Percentiles rank a stretch among this genome's conserved stretches.
phyloP scores from a whole-genome alignment of 2,113 vertebrate species.

The Aspiorhynchus laticeps region DNA sequence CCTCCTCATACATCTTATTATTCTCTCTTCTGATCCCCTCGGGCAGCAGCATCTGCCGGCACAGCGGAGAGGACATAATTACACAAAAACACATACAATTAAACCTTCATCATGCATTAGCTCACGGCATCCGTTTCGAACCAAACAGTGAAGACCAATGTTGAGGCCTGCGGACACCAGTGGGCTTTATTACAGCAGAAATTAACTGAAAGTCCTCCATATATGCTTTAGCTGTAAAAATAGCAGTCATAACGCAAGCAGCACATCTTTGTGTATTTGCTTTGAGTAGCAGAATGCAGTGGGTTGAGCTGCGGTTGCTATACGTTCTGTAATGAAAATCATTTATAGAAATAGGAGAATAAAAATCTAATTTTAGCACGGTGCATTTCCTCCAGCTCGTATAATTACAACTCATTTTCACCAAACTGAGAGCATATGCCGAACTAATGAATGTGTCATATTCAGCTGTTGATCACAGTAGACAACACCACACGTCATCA shows the following conservation, averaged over 20 bases:
- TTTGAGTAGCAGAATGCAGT: not conserved
- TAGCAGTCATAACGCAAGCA: not conserved
- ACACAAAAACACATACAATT: constrained; percentile 44
- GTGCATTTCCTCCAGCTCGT: constrained; percentile 1
- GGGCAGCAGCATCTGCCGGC: constrained; percentile 87
- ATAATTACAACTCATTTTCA: constrained; percentile 36
- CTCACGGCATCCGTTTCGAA: constrained; percentile 27
- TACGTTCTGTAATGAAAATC: constrained; percentile 4
- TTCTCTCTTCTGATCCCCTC: constrained; percentile 91
- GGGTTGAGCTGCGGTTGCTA: not conserved
- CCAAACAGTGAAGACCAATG: constrained; percentile 10
- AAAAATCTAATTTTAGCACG: constrained; percentile 22
- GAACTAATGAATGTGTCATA: constrained; percentile 39
- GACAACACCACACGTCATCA: constrained; percentile 12
- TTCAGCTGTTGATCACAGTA: constrained; percentile 34
- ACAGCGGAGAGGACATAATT: constrained; percentile 28
- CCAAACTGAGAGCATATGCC: constrained; percentile 26
- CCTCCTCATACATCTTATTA: constrained; percentile 93
- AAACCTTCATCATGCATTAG: constrained; percentile 49
- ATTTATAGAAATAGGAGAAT: constrained; percentile 18
- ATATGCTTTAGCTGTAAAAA: not conserved
- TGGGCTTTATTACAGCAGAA: constrained; percentile 4
- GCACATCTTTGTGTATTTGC: not conserved
- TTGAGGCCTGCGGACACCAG: constrained; percentile 9
- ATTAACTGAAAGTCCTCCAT: not conserved